Evolutionary conservation across 2,113 vertebrate species (phyloP).

Genomic region (Corythaixoides concolor): DNA sequence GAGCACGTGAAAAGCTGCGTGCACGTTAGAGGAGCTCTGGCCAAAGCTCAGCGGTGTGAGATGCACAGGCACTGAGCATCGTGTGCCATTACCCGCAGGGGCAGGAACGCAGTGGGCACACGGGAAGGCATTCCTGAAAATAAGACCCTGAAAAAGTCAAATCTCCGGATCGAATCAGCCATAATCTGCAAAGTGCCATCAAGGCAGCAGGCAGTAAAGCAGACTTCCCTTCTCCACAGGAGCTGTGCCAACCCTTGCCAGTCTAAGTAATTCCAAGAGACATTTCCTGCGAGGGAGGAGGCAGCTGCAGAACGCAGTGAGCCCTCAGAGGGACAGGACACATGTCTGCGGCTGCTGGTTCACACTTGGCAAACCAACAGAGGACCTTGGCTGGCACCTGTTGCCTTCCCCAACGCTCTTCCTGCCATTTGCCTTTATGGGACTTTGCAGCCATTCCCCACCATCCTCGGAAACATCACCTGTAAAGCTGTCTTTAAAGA

Average conservation of each 20-base stretch:
- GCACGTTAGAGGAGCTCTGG: fast-evolving
- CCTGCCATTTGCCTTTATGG: not conserved
- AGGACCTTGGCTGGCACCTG: not conserved
- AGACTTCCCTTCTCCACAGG: not conserved
- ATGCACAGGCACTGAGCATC: fast-evolving
- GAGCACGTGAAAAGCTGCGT: no score
- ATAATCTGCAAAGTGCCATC: not conserved
- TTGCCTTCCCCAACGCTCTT: not conserved
- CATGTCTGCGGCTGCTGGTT: not conserved
- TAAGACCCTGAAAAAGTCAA: not conserved
- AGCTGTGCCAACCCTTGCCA: not conserved
- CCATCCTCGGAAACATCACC: not conserved
- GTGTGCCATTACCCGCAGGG: fast-evolving
- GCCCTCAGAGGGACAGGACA: not conserved
- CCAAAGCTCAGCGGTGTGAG: not conserved
- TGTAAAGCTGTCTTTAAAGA: not conserved
- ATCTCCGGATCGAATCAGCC: not conserved
- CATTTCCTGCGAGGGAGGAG: not conserved
- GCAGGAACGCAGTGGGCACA: not conserved
- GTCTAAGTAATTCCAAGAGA: not conserved
- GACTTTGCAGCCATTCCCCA: not conserved
- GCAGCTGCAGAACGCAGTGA: not conserved
- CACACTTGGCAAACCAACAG: not conserved
- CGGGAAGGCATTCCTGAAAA: not conserved
- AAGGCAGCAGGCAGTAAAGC: not conserved